A percentile compares a stretch with the other conserved stretches of the same genome.
phyloP scores from a whole-genome alignment of 1,140 invertebrate species.

The Homarus americanus region DNA sequence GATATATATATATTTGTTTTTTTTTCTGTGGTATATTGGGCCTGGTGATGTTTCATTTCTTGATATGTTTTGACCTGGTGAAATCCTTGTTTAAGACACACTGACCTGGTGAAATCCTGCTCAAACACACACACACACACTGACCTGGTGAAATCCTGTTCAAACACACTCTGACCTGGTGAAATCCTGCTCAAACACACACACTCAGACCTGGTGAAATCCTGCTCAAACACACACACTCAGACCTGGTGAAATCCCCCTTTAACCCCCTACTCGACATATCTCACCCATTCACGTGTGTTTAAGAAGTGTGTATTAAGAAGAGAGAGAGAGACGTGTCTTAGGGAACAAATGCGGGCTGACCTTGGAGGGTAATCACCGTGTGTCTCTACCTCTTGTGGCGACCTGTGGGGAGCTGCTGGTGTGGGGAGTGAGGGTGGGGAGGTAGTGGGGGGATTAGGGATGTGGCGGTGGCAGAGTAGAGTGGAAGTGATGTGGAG shows the following conservation, averaged over 20 bases:
- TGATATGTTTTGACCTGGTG: no score
- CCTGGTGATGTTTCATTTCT: no score
- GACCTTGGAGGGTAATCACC: conserved; percentile 17
- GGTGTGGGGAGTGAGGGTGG: conserved; percentile 10
- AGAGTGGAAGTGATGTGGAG: background rate
- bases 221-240: background rate
- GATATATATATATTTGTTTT: no score
- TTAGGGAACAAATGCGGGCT: conserved; percentile 39
- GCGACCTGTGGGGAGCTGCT: background rate
- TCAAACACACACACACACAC: conserved; percentile 14
- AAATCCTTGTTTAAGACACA: no score
- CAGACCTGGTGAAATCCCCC: conserved; percentile 3
- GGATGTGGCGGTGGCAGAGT: background rate
- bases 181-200: no score
- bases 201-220: no score
- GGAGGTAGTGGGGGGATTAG: background rate
- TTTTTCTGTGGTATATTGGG: no score
- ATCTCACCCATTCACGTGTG: no score
- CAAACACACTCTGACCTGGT: no score
- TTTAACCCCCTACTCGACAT: no score
- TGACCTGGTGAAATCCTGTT: no score
- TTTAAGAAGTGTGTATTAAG: background rate
- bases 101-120: no score
- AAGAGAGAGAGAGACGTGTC: background rate
- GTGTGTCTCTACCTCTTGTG: conserved; percentile 25